These are phyloP conservation scores for Cheilosia soror DNA, from an alignment of 2,888 invertebrate genomes.

Conservation along the genomic window DNA sequence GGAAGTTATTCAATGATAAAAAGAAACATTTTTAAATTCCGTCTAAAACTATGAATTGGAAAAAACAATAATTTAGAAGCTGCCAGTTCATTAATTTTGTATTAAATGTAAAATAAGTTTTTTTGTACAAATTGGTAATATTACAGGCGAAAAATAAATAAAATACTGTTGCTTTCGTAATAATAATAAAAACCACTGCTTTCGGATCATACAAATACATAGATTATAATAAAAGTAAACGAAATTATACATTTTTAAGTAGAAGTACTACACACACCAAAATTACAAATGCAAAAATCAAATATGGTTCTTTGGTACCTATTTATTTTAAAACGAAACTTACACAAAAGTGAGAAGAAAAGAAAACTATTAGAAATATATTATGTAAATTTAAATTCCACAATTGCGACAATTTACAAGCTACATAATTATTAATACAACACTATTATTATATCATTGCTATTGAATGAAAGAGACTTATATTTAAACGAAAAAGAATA, in stretches of 20 bases:
- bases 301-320: background rate
- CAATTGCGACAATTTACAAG: slow-evolving; percentile 50
- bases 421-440: slow-evolving; percentile 44
- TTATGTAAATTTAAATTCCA: slow-evolving; percentile 22
- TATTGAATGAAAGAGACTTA: slow-evolving; percentile 29
- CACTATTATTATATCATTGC: slow-evolving; percentile 43
- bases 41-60: slow-evolving; percentile 51
- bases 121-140: slow-evolving; percentile 45
- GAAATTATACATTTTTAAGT: slow-evolving; percentile 48
- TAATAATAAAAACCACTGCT: slow-evolving; percentile 46
- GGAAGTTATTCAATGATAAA: background rate
- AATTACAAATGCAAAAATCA: slow-evolving; percentile 8
- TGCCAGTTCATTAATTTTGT: slow-evolving; percentile 49
- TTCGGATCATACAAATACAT: slow-evolving; percentile 37
- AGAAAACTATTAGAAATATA: background rate
- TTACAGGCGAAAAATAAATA: background rate
- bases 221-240: slow-evolving; percentile 18
- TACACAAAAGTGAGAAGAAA: background rate
- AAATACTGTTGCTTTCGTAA: slow-evolving; percentile 45
- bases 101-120: slow-evolving; percentile 44
- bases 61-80: slow-evolving; percentile 61
- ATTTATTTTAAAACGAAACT: background rate
- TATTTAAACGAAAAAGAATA: slow-evolving; percentile 24
- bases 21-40: slow-evolving; percentile 26
- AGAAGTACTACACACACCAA: slow-evolving; percentile 45